These are phyloP conservation scores for Brachyistius frenatus DNA, from an alignment of 2,113 vertebrate species.

Conservation along the genomic window DNA sequence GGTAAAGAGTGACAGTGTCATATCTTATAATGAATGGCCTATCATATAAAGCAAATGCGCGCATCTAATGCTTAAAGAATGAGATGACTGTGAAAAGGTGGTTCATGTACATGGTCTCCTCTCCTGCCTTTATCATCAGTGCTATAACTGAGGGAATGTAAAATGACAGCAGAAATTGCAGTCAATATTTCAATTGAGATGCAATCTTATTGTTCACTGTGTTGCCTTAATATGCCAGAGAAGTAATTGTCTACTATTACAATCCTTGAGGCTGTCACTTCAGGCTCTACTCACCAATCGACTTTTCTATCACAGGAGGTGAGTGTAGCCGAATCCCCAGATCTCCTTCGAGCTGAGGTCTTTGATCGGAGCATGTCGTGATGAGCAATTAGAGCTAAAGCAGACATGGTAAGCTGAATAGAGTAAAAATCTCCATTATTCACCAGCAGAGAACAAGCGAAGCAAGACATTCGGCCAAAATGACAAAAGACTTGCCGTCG, in stretches of 20 bases:
- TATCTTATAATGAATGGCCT: constrained; percentile 50
- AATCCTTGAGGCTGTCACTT: constrained; percentile 45
- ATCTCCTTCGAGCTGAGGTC: constrained; percentile 19
- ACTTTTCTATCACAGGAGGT: not conserved
- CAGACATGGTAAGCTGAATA: constrained; percentile 29
- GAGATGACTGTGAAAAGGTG: constrained; percentile 39
- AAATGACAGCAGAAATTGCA: constrained; percentile 63
- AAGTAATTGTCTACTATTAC: constrained; percentile 56
- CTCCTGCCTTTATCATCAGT: constrained; percentile 33
- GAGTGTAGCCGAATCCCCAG: constrained; percentile 3
- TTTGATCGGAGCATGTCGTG: constrained; percentile 14
- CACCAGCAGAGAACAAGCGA: constrained; percentile 4
- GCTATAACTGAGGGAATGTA: constrained; percentile 29
- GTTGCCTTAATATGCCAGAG: constrained; percentile 37
- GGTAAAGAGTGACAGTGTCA: constrained; percentile 4
- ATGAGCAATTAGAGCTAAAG: constrained; percentile 47
- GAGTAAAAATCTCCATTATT: constrained; percentile 40
- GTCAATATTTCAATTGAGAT: constrained; percentile 60
- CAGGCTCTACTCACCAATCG: not conserved
- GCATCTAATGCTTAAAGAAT: constrained; percentile 55
- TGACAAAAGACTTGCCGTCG: not conserved
- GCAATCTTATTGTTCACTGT: constrained; percentile 32
- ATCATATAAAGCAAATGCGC: constrained; percentile 34
- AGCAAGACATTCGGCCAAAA: not conserved
- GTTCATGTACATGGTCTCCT: constrained; percentile 3